Percentiles rank a stretch among this genome's conserved stretches.
phyloP scores from a whole-genome alignment of 2,797 vertebrate genomes.

The Cheirogaleus major region DNA sequence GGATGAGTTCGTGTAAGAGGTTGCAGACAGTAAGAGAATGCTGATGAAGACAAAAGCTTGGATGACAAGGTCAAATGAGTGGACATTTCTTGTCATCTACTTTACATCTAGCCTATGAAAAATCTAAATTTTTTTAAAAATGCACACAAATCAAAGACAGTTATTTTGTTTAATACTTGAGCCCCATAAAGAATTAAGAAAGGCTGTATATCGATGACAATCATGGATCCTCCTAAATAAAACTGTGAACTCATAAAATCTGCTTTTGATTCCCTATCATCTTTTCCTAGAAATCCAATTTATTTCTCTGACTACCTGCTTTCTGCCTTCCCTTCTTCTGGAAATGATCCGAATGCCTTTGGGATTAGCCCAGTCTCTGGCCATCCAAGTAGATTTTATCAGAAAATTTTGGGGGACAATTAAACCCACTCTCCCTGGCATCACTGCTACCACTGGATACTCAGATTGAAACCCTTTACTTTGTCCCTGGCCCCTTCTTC shows the following conservation, averaged over 20 bases:
- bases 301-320: background rate
- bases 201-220: background rate
- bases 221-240: background rate
- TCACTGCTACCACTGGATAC: background rate
- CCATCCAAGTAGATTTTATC: background rate
- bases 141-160: background rate
- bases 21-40: background rate
- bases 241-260: background rate
- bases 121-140: background rate
- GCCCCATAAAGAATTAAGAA: background rate
- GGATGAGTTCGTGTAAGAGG: background rate
- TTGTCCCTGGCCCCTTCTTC: background rate
- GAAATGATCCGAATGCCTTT: background rate
- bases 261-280: background rate
- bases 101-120: conserved; percentile 32
- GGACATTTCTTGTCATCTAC: background rate
- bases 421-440: no score
- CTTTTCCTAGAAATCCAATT: background rate
- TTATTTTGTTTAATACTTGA: conserved; percentile 47
- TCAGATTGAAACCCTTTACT: background rate
- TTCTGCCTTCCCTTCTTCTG: background rate
- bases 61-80: background rate
- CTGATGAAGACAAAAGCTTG: background rate
- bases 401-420: background rate
- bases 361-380: background rate